Percentiles rank a stretch among this genome's conserved stretches.
Conservation (phyloP, 1,140 invertebrate species). For the Marisa cornuarietis region DNA sequence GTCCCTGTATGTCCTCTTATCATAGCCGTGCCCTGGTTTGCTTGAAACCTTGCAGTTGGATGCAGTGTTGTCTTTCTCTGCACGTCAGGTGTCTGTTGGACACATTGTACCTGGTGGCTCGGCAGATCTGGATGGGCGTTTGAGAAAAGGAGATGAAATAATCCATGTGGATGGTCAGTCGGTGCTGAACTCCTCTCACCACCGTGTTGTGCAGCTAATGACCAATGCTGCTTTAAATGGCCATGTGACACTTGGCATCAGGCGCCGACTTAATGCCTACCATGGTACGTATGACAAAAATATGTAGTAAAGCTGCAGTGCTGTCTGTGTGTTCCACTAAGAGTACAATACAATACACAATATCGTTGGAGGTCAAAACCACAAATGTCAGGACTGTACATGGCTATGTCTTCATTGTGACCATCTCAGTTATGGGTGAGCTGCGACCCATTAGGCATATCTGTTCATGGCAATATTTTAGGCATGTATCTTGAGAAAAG, state of each 20-base stretch:
- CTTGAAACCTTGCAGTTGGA: too few relatives aligned
- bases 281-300: constrained; percentile 29
- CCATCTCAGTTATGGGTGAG: too few relatives aligned
- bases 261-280: constrained; percentile 53
- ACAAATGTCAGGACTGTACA: too few relatives aligned
- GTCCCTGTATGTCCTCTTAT: too few relatives aligned
- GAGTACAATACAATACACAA: too few relatives aligned
- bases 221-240: constrained; percentile 82
- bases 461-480: too few relatives aligned
- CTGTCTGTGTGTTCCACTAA: too few relatives aligned
- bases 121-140: constrained; percentile 85
- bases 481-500: too few relatives aligned
- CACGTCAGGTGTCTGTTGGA: constrained; percentile 83
- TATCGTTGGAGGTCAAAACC: too few relatives aligned
- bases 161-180: constrained; percentile 78
- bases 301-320: not conserved
- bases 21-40: too few relatives aligned
- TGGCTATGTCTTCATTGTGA: too few relatives aligned
- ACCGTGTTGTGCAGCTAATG: constrained; percentile 89
- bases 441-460: too few relatives aligned
- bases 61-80: not conserved
- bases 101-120: constrained; percentile 93
- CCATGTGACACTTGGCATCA: constrained; percentile 69
- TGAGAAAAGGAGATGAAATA: constrained; percentile 89
- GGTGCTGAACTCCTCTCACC: constrained; percentile 87